These are phyloP conservation scores for Hylyphantes graminicola DNA, from an alignment of 1,140 invertebrate species.

Conservation along the genomic window DNA sequence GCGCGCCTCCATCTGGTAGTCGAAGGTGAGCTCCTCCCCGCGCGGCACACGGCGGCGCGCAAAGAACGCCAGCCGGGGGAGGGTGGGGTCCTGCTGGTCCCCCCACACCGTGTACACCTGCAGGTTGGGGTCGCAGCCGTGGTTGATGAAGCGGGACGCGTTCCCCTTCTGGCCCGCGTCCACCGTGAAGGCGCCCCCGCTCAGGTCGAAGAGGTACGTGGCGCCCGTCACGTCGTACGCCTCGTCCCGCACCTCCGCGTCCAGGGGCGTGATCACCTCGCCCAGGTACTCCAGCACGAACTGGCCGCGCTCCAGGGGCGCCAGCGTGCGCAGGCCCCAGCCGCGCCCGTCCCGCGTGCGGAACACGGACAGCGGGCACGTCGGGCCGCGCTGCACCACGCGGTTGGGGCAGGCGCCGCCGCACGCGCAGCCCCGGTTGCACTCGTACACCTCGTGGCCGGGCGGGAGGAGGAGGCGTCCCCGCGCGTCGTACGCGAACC, in stretches of 20 bases:
- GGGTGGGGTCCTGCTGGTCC: constrained; percentile 86
- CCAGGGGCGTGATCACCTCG: constrained; percentile 89
- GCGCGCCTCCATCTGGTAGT: constrained; percentile 73
- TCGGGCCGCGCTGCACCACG: constrained; percentile 79
- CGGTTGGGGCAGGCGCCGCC: constrained; percentile 81
- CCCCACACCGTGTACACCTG: constrained; percentile 92
- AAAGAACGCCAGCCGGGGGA: constrained; percentile 90
- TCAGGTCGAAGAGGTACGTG: constrained; percentile 25
- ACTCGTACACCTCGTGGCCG: constrained; percentile 91
- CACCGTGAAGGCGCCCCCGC: background rate
- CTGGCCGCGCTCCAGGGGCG: constrained; percentile 81
- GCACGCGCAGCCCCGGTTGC: constrained; percentile 88
- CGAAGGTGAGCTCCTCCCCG: constrained; percentile 93
- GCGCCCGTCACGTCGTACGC: constrained; percentile 70
- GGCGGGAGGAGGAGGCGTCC: constrained; percentile 75
- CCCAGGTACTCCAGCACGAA: constrained; percentile 97
- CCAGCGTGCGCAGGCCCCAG: constrained; percentile 85
- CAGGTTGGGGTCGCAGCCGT: constrained; percentile 84
- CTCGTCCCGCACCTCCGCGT: constrained; percentile 91
- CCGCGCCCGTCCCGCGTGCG: constrained; percentile 69
- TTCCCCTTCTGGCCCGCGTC: constrained; percentile 13
- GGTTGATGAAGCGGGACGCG: constrained; percentile 25
- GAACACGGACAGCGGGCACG: constrained; percentile 69
- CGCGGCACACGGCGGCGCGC: constrained; percentile 81
- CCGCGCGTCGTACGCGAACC: constrained; percentile 78